Base-by-base conservation (phyloP, 2,888 invertebrate species). In the Microctonus hyperodae region DNA sequence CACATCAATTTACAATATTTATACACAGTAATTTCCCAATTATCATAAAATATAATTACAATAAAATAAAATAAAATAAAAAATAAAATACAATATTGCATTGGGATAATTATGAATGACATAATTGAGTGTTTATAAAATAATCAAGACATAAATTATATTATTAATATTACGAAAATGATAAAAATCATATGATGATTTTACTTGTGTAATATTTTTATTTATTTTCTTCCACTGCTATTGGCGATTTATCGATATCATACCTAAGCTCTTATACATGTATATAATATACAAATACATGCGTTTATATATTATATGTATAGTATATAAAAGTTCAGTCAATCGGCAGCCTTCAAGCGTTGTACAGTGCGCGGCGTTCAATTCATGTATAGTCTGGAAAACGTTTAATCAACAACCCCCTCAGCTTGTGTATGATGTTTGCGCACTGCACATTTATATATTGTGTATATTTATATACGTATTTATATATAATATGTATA, bases 331-430 rank as follows among this genome's bases (percentile, higher is more conserved):
- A n/a, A n/a, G n/a, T n/a, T 4, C 4, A 20, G 66, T 23, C 67
- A 66, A 65, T 71, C 68, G 65, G 61, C 62, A 57, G 72, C 65
- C 70, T 69, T 48, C 35, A 61, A 64, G 68, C 50, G 56, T 22
- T 44, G 40, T 48, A 55, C 44, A 56, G n/a, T n/a, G n/a, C n/a
- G 62, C 63, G 16, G 55, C 44, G 31, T 56, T 28, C 50, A 62
- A 64, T n/a, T 53, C 56, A 60, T 51, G 56, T 25, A 60, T 40
- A 64, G 58, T 65, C 58, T 55, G 68, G 64, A 69, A 60, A 58
- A 69, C 73, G 72, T 79, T 78, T 76, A 79, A 79, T 78, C 78
- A 72, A 70, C 73, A 72, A 70, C 74, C 75, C 70, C 63, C 66
- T 53, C 64, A 70, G 65, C 63, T 50, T 50, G 40, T 59, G 48